phyloP scores from a whole-genome alignment of 2,888 invertebrate species.

The Punctoribates punctum region DNA sequence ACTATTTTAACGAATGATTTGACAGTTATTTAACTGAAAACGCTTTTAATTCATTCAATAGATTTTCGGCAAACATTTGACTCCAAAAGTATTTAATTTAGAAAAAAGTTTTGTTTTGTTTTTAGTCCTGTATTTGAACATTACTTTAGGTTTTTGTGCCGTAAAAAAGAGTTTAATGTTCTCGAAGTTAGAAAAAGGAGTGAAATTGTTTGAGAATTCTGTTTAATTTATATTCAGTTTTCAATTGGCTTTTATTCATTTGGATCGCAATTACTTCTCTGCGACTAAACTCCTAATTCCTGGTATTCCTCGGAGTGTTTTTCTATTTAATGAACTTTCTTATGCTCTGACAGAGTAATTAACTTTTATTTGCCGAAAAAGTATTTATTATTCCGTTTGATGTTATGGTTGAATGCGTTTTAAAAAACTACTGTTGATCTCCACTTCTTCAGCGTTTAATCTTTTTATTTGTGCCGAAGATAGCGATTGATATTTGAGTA shows the following conservation, averaged over 20 bases:
- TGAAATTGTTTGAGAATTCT: not conserved
- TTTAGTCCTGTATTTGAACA: not conserved
- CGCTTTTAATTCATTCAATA: too few species aligned
- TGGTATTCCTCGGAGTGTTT: constrained; percentile 7
- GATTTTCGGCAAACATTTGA: too few species aligned
- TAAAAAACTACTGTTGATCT: not conserved
- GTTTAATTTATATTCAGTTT: constrained; percentile 34
- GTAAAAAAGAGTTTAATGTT: not conserved
- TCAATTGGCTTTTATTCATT: not conserved
- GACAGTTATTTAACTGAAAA: too few species aligned
- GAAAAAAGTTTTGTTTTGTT: too few species aligned
- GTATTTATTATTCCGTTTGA: constrained; percentile 12
- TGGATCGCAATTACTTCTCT: constrained; percentile 23
- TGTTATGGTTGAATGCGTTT: not conserved
- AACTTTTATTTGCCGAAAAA: constrained; percentile 33
- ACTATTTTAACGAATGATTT: too few species aligned
- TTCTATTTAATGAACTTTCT: constrained; percentile 31
- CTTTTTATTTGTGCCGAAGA: not conserved
- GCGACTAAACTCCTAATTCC: constrained; percentile 5
- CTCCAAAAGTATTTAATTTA: too few species aligned
- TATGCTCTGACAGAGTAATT: constrained; percentile 26
- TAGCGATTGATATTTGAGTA: not conserved
- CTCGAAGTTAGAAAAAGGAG: not conserved
- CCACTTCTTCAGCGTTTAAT: not conserved
- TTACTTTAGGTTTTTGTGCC: not conserved